These are phyloP conservation scores for Haliclystus octoradiatus DNA, from an alignment of 30 jellyfish, hydroid and myxozoan species.

Conservation along the genomic window DNA sequence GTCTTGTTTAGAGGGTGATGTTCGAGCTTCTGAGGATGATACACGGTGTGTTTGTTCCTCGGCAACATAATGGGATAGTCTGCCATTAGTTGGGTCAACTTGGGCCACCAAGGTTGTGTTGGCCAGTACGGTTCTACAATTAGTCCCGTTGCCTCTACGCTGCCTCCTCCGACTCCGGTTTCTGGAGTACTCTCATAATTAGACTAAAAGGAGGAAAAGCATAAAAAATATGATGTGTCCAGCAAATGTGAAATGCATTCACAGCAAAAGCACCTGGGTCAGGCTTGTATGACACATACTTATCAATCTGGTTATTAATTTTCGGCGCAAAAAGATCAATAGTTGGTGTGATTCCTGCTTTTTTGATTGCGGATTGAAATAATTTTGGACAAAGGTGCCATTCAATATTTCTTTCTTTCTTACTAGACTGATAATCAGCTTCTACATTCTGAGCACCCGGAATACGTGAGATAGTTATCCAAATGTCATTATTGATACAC, in stretches of 20 bases:
- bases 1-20: too few species aligned
- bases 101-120: constrained; percentile 9
- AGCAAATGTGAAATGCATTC: constrained; percentile 26
- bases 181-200: constrained; percentile 4
- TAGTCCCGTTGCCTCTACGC: constrained; percentile 14
- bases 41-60: constrained; percentile 17
- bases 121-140: constrained; percentile 4
- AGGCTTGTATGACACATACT: constrained; percentile 21
- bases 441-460: constrained; percentile 32
- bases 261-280: constrained; percentile 29
- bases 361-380: neutral
- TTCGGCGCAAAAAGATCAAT: constrained; percentile 28
- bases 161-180: constrained; percentile 1
- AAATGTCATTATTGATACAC: constrained; percentile 9
- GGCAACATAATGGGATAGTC: neutral
- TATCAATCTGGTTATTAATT: constrained; percentile 15
- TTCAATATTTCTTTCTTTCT: neutral
- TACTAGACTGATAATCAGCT: constrained; percentile 33
- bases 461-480: constrained; percentile 35
- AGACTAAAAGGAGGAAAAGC: constrained; percentile 16
- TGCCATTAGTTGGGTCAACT: neutral
- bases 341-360: neutral
- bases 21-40: too few species aligned
- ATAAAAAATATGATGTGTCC: constrained; percentile 10
- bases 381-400: constrained; percentile 7